Evolutionary conservation across 2,113 vertebrate species (phyloP).

Genomic region (Ploceus nigricollis): DNA sequence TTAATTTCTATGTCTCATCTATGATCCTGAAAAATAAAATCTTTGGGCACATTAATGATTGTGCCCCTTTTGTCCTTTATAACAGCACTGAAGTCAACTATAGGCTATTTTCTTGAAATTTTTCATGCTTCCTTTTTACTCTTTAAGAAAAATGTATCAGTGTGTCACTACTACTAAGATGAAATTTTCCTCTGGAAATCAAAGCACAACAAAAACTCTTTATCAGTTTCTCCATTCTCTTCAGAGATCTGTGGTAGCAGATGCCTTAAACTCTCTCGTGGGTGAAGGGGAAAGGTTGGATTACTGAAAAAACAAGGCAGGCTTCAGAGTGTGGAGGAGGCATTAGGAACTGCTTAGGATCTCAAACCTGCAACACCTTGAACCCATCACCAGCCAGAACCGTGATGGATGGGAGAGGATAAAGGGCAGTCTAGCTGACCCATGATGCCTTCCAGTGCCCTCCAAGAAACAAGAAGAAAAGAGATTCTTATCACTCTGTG

Average conservation of each 20-base stretch:
- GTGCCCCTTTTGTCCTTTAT: not conserved
- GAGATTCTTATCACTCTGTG: conserved; percentile 63
- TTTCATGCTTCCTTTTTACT: not conserved
- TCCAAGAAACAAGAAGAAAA: conserved; percentile 63
- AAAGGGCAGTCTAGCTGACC: conserved; percentile 61
- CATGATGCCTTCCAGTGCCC: conserved; percentile 63
- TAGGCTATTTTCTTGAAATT: not conserved
- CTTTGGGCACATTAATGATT: not conserved
- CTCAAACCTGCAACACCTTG: conserved; percentile 67
- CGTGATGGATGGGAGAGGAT: conserved; percentile 66
- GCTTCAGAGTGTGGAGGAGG: conserved; percentile 55
- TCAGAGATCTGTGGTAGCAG: conserved; percentile 47
- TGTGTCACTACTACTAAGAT: not conserved
- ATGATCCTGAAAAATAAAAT: not conserved
- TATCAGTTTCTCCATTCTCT: not conserved
- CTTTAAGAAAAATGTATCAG: not conserved
- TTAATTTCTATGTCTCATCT: not conserved
- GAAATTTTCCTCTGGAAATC: conserved; percentile 15
- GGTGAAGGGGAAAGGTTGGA: conserved; percentile 56
- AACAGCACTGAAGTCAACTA: not conserved
- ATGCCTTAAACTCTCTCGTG: conserved; percentile 60
- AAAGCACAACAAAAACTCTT: not conserved
- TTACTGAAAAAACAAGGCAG: conserved; percentile 71
- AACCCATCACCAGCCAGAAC: conserved; percentile 64
- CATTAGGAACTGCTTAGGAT: conserved; percentile 65